Percentiles rank a stretch among this genome's conserved stretches.
phyloP scores from a whole-genome alignment of 2,797 vertebrate species.

The Acrossocheilus wenchowensis region DNA sequence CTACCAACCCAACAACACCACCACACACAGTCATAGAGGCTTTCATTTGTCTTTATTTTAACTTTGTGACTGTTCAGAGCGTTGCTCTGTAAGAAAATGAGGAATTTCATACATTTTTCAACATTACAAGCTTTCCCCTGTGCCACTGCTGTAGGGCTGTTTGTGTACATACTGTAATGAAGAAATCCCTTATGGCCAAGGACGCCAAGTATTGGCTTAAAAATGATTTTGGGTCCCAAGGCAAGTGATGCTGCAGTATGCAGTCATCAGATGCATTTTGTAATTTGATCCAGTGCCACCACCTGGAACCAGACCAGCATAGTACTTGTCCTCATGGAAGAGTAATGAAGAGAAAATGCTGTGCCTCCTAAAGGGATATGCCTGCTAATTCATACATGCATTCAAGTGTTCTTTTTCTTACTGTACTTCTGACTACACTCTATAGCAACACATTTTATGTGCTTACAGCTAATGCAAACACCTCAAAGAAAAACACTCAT shows the following conservation, averaged over 20 bases:
- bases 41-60: slow-evolving; percentile 41
- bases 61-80: slow-evolving; percentile 1
- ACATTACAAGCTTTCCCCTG: background rate
- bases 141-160: slow-evolving; percentile 18
- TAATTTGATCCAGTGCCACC: slow-evolving; percentile 43
- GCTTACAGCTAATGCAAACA: slow-evolving; percentile 12
- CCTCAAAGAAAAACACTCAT: background rate
- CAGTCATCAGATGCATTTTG: slow-evolving; percentile 43
- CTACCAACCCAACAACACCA: background rate
- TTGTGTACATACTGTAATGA: slow-evolving; percentile 47
- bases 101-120: background rate
- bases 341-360: slow-evolving; percentile 21
- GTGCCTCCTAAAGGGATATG: background rate
- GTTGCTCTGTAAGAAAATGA: slow-evolving; percentile 21
- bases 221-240: slow-evolving; percentile 11
- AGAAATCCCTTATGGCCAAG: slow-evolving; percentile 29
- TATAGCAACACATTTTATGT: background rate
- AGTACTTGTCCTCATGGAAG: slow-evolving; percentile 9
- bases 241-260: slow-evolving; percentile 22
- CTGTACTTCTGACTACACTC: background rate
- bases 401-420: slow-evolving; percentile 1
- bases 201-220: slow-evolving; percentile 24
- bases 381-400: background rate
- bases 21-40: background rate
- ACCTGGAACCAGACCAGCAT: slow-evolving; percentile 30